These are phyloP conservation scores for Rhimphoctona megacephalus DNA, from an alignment of 2,888 invertebrate species.

Conservation along the genomic window DNA sequence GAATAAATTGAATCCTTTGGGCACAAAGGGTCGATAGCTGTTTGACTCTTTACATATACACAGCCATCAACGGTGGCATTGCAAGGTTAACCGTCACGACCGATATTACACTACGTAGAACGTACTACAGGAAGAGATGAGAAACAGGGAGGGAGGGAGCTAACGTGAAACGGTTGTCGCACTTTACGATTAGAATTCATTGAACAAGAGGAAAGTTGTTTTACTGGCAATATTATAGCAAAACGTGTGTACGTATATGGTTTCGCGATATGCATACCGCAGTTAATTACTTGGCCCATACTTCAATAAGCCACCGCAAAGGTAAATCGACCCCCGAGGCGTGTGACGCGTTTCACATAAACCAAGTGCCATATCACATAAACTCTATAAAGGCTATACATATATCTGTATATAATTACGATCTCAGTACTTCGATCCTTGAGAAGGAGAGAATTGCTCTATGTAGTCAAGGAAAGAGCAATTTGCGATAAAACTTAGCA, in stretches of 20 bases:
- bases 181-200: conserved; percentile 69
- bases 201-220: conserved; percentile 61
- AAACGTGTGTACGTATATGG: conserved; percentile 7
- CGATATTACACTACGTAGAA: conserved; percentile 40
- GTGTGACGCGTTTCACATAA: conserved; percentile 59
- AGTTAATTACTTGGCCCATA: conserved; percentile 75
- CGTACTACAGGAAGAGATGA: conserved; percentile 31
- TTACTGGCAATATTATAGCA: conserved; percentile 36
- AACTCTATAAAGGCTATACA: conserved; percentile 6
- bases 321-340: conserved; percentile 61
- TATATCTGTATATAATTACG: conserved; percentile 28
- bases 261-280: conserved; percentile 69
- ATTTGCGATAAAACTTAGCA: conserved; percentile 61
- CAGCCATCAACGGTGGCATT: conserved; percentile 66
- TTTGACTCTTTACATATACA: conserved; percentile 15
- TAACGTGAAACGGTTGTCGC: conserved; percentile 37
- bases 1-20: background rate
- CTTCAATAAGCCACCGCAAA: conserved; percentile 56
- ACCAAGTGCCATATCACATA: conserved; percentile 44
- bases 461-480: conserved; percentile 54
- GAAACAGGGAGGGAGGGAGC: conserved; percentile 5
- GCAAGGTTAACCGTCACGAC: conserved; percentile 70
- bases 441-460: conserved; percentile 17
- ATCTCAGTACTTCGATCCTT: conserved; percentile 26
- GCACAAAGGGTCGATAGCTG: background rate